Conservation (phyloP, 2,113 vertebrate species). For the Phalacrocorax carbo region DNA sequence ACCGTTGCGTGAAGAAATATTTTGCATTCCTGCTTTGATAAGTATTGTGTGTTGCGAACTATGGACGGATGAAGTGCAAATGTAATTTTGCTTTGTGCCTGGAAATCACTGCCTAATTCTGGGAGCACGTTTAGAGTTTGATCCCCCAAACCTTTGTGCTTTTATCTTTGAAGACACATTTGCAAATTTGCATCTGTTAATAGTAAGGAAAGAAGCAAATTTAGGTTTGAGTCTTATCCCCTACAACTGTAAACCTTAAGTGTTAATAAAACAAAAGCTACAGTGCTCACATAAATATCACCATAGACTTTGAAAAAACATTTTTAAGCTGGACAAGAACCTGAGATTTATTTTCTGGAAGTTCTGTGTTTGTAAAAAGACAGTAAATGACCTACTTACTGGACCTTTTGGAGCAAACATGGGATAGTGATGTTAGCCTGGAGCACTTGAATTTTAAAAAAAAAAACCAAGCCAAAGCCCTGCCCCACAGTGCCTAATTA, state of each 20-base stretch:
- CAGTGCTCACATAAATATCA: not conserved
- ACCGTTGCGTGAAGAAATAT: not conserved
- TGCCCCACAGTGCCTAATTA: not conserved
- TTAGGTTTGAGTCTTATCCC: not conserved
- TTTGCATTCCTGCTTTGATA: not conserved
- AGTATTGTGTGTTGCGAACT: not conserved
- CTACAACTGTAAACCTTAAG: not conserved
- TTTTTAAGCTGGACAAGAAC: not conserved
- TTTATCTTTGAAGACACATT: not conserved
- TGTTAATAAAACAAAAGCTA: not conserved
- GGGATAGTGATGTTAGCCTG: not conserved
- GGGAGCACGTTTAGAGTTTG: not conserved
- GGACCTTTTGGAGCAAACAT: not conserved
- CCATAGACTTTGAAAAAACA: not conserved
- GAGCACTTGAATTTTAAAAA: not conserved
- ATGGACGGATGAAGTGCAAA: accelerated
- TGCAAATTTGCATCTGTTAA: not conserved
- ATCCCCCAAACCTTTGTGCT: not conserved
- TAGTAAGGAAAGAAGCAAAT: not conserved
- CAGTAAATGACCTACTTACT: not conserved
- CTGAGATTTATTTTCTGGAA: not conserved
- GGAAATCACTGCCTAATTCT: not conserved
- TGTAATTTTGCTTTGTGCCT: accelerated
- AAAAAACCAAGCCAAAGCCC: not conserved
- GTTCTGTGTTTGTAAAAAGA: not conserved